A percentile compares a stretch with the other conserved stretches of the same genome.
Evolutionary conservation across 2,888 invertebrate genomes (phyloP).

Genomic region (Rhimphoctona megacephalus): DNA sequence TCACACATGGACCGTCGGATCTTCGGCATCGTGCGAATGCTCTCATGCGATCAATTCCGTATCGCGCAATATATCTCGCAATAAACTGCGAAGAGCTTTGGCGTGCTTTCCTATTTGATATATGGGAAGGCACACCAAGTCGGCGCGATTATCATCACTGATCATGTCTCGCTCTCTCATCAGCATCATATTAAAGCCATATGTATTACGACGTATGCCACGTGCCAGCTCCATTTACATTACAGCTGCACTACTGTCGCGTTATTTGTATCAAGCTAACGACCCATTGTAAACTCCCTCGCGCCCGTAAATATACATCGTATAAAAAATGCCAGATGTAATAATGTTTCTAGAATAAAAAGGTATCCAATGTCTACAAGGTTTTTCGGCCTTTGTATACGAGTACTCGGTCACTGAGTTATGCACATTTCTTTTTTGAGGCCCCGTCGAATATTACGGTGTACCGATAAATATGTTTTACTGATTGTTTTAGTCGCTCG

Average conservation of each 20-base stretch:
- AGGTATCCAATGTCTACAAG: not conserved
- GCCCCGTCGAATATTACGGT: not conserved
- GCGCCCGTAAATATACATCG: conserved; percentile 6
- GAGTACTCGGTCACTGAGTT: not conserved
- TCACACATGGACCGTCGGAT: conserved; percentile 39
- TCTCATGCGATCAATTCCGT: conserved; percentile 27
- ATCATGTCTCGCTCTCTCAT: conserved; percentile 50
- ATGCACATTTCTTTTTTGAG: not conserved
- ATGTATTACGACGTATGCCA: conserved; percentile 58
- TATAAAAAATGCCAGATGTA: conserved; percentile 11
- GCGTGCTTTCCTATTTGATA: conserved; percentile 21
- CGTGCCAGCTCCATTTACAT: conserved; percentile 51
- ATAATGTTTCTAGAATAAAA: conserved; percentile 6
- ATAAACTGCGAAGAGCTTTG: conserved; percentile 18
- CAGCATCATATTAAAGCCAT: conserved; percentile 62
- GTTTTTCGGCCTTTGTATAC: not conserved
- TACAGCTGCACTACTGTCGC: conserved; percentile 33
- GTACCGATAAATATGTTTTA: conserved; percentile 9
- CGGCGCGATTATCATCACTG: conserved; percentile 38
- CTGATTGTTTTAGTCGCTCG: conserved; percentile 4
- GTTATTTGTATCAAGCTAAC: conserved; percentile 59
- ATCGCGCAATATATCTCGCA: conserved; percentile 1
- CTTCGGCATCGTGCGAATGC: conserved; percentile 15
- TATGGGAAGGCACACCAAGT: conserved; percentile 27
- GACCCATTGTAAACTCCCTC: conserved; percentile 46